Conservation (phyloP, 2,797 vertebrate species). For the Hozukius guyotensis region DNA sequence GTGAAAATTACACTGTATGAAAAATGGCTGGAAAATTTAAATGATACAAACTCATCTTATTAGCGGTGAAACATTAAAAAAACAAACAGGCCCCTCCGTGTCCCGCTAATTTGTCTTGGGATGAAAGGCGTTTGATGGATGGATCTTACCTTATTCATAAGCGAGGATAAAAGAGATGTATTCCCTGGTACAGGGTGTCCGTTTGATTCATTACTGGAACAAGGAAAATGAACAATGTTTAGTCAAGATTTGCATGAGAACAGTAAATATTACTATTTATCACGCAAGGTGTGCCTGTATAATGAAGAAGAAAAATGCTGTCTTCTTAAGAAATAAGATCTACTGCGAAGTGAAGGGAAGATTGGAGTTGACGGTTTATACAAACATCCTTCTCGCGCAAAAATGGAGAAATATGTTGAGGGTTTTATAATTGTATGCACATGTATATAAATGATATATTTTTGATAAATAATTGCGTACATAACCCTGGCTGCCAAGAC, state of each 20-base stretch:
- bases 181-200: constrained; percentile 95
- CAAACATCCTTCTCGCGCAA: constrained; percentile 56
- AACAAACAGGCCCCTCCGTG: constrained; percentile 93
- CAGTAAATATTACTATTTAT: constrained; percentile 89
- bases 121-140: constrained; percentile 95
- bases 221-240: constrained; percentile 96
- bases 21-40: constrained; percentile 99
- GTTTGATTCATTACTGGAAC: constrained; percentile 99
- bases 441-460: constrained; percentile 45
- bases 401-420: constrained; percentile 59
- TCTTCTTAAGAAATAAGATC: constrained; percentile 73
- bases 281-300: constrained; percentile 76
- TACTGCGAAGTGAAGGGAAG: constrained; percentile 55
- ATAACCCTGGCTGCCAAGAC: constrained; percentile 17
- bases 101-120: constrained; percentile 90
- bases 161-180: constrained; percentile 99
- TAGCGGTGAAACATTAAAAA: constrained; percentile 99
- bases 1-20: constrained; percentile 97
- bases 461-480: constrained; percentile 40
- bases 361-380: constrained; percentile 67
- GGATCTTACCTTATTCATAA: constrained; percentile 99
- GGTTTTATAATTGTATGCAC: constrained; percentile 51
- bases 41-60: constrained; percentile 99
- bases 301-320: constrained; percentile 83
- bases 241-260: constrained; percentile 90